These are phyloP conservation scores for Triops longicaudatus DNA, from an alignment of 1,140 invertebrate species.

Conservation along the genomic window DNA sequence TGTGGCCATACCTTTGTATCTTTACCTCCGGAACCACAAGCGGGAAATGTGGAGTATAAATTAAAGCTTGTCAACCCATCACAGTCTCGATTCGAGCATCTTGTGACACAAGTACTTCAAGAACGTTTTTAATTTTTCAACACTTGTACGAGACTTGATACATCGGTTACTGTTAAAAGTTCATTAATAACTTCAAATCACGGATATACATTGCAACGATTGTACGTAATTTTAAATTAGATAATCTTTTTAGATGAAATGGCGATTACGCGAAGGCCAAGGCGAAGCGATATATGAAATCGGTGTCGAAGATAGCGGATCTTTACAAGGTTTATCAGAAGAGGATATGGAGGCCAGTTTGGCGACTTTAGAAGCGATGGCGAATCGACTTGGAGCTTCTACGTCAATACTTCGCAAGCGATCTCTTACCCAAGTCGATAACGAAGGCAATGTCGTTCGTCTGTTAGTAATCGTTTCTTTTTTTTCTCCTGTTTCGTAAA, in stretches of 20 bases:
- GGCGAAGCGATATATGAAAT: constrained; percentile 96
- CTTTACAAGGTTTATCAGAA: constrained; percentile 65
- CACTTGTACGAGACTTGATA: no score
- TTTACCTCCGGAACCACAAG: constrained; percentile 78
- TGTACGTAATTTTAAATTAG: neutral
- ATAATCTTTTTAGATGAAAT: constrained; percentile 59
- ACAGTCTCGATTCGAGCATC: constrained; percentile 72
- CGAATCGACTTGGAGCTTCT: constrained; percentile 33
- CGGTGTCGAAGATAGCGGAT: constrained; percentile 87
- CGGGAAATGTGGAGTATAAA: constrained; percentile 90
- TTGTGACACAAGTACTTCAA: constrained; percentile 68
- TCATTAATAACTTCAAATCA: no score
- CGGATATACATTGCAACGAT: no score
- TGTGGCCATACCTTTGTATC: constrained; percentile 31
- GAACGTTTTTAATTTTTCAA: no score
- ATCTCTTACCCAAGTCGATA: constrained; percentile 18
- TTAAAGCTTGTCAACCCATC: constrained; percentile 76
- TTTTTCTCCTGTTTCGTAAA: constrained; percentile 27
- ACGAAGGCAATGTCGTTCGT: neutral
- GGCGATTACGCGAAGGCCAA: constrained; percentile 74
- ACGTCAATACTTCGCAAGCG: constrained; percentile 24
- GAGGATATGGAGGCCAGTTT: constrained; percentile 74
- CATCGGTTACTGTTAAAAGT: no score
- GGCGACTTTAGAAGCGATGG: constrained; percentile 48
- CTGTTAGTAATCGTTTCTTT: neutral